Evolutionary conservation across 2,797 vertebrate genomes (phyloP).

Genomic region (Crocidura indochinensis): DNA sequence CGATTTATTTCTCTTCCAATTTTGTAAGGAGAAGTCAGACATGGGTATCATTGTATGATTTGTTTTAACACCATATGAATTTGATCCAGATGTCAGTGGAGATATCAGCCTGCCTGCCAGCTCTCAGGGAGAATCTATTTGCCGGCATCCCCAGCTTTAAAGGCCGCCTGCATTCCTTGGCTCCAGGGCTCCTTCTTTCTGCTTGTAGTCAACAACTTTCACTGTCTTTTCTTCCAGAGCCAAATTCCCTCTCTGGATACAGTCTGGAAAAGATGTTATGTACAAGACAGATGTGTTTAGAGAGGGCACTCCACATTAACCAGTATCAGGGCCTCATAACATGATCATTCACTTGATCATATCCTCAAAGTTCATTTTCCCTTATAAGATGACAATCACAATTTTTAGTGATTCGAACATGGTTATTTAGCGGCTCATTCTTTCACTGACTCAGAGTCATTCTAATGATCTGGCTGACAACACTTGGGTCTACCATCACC

Average conservation of each 20-base stretch:
- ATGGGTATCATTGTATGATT: background rate
- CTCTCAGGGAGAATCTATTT: rapidly evolving
- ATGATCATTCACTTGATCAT: background rate
- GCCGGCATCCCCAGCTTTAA: background rate
- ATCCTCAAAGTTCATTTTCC: background rate
- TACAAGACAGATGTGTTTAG: background rate
- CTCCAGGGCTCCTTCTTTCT: background rate
- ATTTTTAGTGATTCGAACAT: background rate
- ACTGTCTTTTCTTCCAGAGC: background rate
- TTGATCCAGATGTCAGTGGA: background rate
- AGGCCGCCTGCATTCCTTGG: too few species aligned
- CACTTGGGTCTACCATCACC: too few species aligned
- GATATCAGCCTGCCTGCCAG: background rate
- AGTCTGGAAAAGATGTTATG: background rate
- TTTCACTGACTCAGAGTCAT: background rate
- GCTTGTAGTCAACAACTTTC: background rate
- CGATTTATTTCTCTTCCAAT: background rate
- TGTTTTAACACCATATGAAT: background rate
- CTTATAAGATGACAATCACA: background rate
- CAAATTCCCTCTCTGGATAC: background rate
- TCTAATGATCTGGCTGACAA: background rate
- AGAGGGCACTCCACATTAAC: background rate
- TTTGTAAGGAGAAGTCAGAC: background rate
- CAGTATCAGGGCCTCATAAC: background rate
- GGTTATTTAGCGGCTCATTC: background rate